Base-by-base conservation (phyloP, 2,113 vertebrate genomes). In the Semnopithecus entellus region DNA sequence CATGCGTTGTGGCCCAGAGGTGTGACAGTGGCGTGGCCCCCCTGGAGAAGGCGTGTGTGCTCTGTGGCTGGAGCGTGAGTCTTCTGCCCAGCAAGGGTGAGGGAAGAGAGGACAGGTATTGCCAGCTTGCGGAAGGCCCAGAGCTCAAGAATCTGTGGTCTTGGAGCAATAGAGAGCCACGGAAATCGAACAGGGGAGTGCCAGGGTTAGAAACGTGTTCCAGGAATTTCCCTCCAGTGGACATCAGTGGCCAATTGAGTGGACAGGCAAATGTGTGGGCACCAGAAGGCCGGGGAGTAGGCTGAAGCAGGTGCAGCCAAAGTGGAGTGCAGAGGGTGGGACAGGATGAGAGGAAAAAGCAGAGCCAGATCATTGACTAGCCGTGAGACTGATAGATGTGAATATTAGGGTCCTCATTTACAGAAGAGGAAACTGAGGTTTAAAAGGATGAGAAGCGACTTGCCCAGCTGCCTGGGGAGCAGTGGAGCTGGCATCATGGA, bases 401-500 rank as follows among this genome's bases (percentile, higher is more conserved):
- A 7, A 3, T 40, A 7, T n/a, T 20, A 38, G 30, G 57, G 35
- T 66, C 16, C n/a, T 22, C 2, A 1, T 32, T 87, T 86, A 40
- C 14, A 68, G 43, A 73, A 79, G 35, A 81, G 35, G 32, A 90
- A 45, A 72, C 27, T 20, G 83, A 91, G 32, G 6, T 52, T 80
- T 30, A 23, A 52, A 78, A 66, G 57, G 20, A 68, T 3, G 2
- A 40, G 75, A 59, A 48, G 40, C 10, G 40, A 43, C 79, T 70
- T 9, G 17, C 48, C 84, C 20, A 10, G 12, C n/a, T 20, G 50
- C 55, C 40, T 57, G 22, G 35, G 40, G 22, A 85, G 23, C 8
- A 25, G 12, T 7, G 17, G 17, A 35, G 48, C 55, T 4, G 1
- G 50, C 79, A 38, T 17, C 0, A 0, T 13, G 13, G 85, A 27